phyloP scores from a whole-genome alignment of 2,797 vertebrate genomes.

The Pteropus rufus region DNA sequence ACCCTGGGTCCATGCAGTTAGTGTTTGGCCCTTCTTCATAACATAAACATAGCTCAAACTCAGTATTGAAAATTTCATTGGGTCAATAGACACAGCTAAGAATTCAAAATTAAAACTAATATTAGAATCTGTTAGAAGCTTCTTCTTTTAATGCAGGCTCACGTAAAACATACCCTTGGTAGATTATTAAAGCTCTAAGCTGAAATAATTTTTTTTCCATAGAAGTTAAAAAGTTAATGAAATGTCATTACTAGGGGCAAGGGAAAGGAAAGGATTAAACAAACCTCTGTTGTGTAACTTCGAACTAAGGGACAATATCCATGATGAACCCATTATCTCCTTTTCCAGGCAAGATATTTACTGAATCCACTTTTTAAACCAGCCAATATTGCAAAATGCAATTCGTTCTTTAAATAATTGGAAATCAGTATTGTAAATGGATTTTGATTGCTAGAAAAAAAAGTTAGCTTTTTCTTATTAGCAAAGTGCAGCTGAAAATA shows the following conservation, averaged over 20 bases:
- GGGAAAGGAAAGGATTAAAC: slow-evolving; percentile 54
- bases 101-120: slow-evolving; percentile 59
- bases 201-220: slow-evolving; percentile 17
- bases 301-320: slow-evolving; percentile 42
- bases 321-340: slow-evolving; percentile 63
- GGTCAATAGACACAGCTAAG: slow-evolving; percentile 41
- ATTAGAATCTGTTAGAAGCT: background rate
- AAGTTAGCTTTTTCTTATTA: slow-evolving; percentile 66
- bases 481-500: slow-evolving; percentile 46
- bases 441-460: slow-evolving; percentile 66
- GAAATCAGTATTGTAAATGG: slow-evolving; percentile 66
- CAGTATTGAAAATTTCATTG: background rate
- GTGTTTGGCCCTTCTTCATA: slow-evolving; percentile 10
- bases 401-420: slow-evolving; percentile 73
- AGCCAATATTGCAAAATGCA: slow-evolving; percentile 63
- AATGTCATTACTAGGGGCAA: slow-evolving; percentile 55
- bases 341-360: slow-evolving; percentile 68
- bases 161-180: slow-evolving; percentile 32
- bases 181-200: slow-evolving; percentile 52
- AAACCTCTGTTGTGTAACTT: slow-evolving; percentile 62
- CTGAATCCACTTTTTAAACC: slow-evolving; percentile 59
- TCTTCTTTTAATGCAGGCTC: background rate
- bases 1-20: background rate
- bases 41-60: slow-evolving; percentile 33
- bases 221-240: slow-evolving; percentile 66